phyloP scores from a whole-genome alignment of 2,888 invertebrate species.

The Drosophila subquinaria region DNA sequence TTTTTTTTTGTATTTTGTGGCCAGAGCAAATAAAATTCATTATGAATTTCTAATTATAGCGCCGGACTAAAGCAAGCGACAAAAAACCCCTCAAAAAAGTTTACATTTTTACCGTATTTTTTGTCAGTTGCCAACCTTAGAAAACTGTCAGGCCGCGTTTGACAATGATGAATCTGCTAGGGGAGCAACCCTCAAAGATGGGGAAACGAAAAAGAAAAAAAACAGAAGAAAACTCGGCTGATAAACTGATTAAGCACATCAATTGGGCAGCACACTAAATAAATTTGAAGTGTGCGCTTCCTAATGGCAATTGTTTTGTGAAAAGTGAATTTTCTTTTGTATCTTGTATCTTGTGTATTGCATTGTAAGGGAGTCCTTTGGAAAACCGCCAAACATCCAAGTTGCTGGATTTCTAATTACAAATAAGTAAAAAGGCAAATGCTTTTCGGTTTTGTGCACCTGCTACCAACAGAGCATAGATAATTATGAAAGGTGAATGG shows the following conservation, averaged over 20 bases:
- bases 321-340: slow-evolving; percentile 76
- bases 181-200: slow-evolving; percentile 51
- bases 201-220: not conserved
- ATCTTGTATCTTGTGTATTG: slow-evolving; percentile 62
- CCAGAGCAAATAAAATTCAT: slow-evolving; percentile 82
- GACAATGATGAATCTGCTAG: slow-evolving; percentile 78
- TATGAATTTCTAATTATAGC: slow-evolving; percentile 81
- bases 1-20: slow-evolving; percentile 55
- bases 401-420: slow-evolving; percentile 69
- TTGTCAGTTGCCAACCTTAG: slow-evolving; percentile 27
- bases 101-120: slow-evolving; percentile 49
- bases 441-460: slow-evolving; percentile 74
- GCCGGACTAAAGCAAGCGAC: slow-evolving; percentile 46
- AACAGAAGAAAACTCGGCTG: slow-evolving; percentile 44
- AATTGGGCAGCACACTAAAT: slow-evolving; percentile 67
- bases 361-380: slow-evolving; percentile 30
- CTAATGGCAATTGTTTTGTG: slow-evolving; percentile 76
- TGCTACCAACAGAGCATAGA: slow-evolving; percentile 62
- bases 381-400: slow-evolving; percentile 7
- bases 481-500: slow-evolving; percentile 68
- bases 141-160: slow-evolving; percentile 77
- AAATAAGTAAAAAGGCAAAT: slow-evolving; percentile 72
- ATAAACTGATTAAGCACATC: slow-evolving; percentile 82
- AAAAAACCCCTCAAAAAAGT: slow-evolving; percentile 64
- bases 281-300: slow-evolving; percentile 16